These are phyloP conservation scores for Anoura caudifer DNA, from an alignment of 2,113 vertebrate species.

Conservation along the genomic window DNA sequence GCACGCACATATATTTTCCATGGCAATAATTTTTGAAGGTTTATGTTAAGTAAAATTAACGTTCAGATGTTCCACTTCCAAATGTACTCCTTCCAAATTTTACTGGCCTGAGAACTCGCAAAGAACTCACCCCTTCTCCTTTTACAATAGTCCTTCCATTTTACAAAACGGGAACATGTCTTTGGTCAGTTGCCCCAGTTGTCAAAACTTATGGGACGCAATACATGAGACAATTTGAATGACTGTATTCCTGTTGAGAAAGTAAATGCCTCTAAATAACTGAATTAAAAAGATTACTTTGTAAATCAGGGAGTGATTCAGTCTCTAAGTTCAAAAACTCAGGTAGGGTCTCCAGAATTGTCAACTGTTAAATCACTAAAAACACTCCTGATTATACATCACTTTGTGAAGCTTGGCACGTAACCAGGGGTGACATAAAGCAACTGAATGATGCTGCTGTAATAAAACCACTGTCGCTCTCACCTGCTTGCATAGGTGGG, in stretches of 20 bases:
- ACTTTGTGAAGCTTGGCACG: neutral
- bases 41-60: neutral
- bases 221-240: neutral
- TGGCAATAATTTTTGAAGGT: neutral
- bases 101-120: neutral
- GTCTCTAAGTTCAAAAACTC: neutral
- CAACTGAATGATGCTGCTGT: neutral
- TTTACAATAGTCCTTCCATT: neutral
- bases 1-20: neutral
- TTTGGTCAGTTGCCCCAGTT: neutral
- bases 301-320: neutral
- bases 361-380: neutral
- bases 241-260: neutral
- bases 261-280: neutral
- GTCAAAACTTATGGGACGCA: neutral
- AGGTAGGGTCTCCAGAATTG: neutral
- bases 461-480: neutral
- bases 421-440: neutral
- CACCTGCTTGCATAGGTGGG: neutral
- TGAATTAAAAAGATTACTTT: neutral
- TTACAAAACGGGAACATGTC: neutral
- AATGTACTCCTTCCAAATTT: neutral
- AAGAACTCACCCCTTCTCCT: neutral
- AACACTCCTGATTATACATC: neutral
- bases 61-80: neutral